Evolutionary conservation across 1,140 invertebrate species (phyloP).

Genomic region (Pollicipes pollicipes): DNA sequence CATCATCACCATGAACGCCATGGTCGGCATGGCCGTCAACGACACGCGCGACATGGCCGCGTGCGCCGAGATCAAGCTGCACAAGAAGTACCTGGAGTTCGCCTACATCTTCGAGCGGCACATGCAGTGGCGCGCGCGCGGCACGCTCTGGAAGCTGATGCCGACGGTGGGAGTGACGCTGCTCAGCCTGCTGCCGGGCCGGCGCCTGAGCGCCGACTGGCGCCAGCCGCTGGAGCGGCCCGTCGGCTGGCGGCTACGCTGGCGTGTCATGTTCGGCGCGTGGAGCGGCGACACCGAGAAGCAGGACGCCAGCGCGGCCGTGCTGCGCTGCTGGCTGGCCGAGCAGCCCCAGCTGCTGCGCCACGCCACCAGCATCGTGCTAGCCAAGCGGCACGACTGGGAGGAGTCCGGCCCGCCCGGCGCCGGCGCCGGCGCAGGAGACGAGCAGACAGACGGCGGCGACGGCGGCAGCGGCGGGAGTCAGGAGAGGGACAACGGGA

Average conservation of each 20-base stretch:
- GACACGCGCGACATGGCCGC: neutral
- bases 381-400: neutral
- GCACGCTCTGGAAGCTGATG: neutral
- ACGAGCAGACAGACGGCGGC: neutral
- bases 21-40: neutral
- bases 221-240: no score
- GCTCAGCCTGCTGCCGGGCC: neutral
- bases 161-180: neutral
- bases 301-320: no score
- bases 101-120: neutral
- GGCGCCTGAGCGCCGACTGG: neutral
- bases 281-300: neutral
- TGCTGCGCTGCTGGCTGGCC: neutral
- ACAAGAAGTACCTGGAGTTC: neutral
- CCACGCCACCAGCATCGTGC: neutral
- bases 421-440: neutral
- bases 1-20: neutral
- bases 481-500: neutral
- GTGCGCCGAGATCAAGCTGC: neutral
- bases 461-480: neutral
- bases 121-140: neutral
- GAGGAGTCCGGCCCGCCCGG: neutral
- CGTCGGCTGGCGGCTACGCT: neutral
- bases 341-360: neutral
- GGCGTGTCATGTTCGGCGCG: neutral